phyloP scores from a whole-genome alignment of 2,888 invertebrate genomes.

The Gisinianus flammeolus region DNA sequence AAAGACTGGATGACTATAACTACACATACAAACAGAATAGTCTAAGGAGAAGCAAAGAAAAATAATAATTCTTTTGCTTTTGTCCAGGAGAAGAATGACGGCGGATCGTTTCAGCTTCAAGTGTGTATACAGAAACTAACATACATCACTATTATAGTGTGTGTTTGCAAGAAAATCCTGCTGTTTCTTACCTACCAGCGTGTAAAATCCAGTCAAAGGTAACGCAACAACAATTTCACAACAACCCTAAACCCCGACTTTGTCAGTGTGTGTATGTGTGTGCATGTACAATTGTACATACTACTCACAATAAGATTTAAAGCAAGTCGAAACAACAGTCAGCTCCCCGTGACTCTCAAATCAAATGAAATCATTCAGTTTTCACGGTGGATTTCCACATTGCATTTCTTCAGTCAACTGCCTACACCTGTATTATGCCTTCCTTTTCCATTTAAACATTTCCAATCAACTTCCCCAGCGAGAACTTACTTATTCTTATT shows the following conservation, averaged over 20 bases:
- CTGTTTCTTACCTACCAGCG: not conserved
- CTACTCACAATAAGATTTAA: not conserved
- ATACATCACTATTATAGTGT: not conserved
- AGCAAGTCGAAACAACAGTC: not conserved
- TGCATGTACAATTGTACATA: not conserved
- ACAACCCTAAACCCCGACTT: not conserved
- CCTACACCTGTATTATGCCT: not conserved
- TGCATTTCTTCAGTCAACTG: slow-evolving; percentile 2
- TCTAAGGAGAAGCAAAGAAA: not conserved
- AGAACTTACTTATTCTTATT: too few relatives aligned
- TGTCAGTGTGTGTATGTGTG: not conserved
- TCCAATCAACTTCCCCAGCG: too few relatives aligned
- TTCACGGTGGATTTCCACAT: slow-evolving; percentile 11
- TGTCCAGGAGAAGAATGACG: too few relatives aligned
- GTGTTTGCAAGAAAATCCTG: not conserved
- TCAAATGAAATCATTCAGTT: slow-evolving; percentile 4
- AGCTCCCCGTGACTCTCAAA: not conserved
- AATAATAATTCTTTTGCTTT: not conserved
- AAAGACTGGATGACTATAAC: too few relatives aligned
- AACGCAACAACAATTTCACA: slow-evolving; percentile 4
- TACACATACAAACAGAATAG: too few relatives aligned
- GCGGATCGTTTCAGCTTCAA: too few relatives aligned
- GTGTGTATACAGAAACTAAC: not conserved
- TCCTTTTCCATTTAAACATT: too few relatives aligned
- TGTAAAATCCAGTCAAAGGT: slow-evolving; percentile 12